Conservation (phyloP, 2,888 invertebrate species). For the Sialis lutaria region DNA sequence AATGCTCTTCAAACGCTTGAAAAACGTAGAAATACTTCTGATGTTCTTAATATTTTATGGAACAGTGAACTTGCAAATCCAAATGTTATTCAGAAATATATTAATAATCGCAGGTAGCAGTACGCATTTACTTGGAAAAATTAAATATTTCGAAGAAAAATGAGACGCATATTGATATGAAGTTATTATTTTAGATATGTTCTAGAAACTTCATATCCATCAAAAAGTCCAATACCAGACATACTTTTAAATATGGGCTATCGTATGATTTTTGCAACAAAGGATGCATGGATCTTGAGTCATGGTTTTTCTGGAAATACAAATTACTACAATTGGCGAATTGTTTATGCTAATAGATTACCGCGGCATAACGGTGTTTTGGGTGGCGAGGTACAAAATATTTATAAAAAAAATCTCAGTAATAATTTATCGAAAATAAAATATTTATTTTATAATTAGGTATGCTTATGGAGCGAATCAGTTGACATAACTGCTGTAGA, state of each 20-base stretch:
- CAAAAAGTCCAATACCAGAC: slow-evolving; percentile 34
- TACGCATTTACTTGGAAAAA: no score
- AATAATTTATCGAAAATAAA: no score
- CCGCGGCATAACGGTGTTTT: slow-evolving; percentile 31
- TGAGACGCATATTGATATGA: no score
- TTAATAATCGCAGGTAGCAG: slow-evolving; percentile 28
- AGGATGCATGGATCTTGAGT: slow-evolving; percentile 73
- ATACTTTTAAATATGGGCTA: slow-evolving; percentile 51
- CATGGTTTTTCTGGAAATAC: slow-evolving; percentile 73
- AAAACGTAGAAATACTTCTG: slow-evolving; percentile 20
- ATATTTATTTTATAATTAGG: slow-evolving; percentile 15
- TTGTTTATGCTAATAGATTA: slow-evolving; percentile 48
- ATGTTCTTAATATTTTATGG: slow-evolving; percentile 51
- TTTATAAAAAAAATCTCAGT: no score
- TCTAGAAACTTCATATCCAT: slow-evolving; percentile 65
- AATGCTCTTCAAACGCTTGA: slow-evolving; percentile 19
- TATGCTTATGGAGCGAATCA: slow-evolving; percentile 70
- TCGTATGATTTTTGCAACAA: slow-evolving; percentile 56
- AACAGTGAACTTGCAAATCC: slow-evolving; percentile 61
- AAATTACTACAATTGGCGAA: slow-evolving; percentile 57
- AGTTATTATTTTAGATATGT: slow-evolving; percentile 36
- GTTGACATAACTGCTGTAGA: slow-evolving; percentile 50
- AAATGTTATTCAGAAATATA: slow-evolving; percentile 39
- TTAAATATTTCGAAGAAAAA: no score
- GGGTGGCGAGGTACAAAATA: slow-evolving; percentile 36